phyloP scores from a whole-genome alignment of 2,797 vertebrate species.

The Hephaestus fuliginosus region DNA sequence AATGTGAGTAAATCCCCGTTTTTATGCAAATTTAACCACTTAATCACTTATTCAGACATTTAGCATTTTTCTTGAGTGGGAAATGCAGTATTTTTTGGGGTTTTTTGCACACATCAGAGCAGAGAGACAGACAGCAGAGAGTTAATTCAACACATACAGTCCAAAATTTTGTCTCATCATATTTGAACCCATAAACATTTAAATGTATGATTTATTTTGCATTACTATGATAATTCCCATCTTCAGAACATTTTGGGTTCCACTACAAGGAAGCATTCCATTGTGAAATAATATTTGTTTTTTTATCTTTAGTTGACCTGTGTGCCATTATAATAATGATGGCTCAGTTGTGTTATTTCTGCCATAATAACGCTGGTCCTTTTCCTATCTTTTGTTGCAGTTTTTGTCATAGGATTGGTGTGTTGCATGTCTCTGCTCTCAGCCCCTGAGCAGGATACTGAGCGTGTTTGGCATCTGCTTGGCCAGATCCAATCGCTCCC shows the following conservation, averaged over 20 bases:
- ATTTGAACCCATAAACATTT: neutral
- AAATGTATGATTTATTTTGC: neutral
- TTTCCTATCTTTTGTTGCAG: slow-evolving; percentile 37
- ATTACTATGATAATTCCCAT: neutral
- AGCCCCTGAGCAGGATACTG: slow-evolving; percentile 63
- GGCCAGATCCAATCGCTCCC: slow-evolving; percentile 77
- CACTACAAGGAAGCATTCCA: neutral
- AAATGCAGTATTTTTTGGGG: neutral
- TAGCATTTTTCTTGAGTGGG: neutral
- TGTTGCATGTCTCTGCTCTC: slow-evolving; percentile 63
- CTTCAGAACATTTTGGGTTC: neutral
- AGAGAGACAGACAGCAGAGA: neutral
- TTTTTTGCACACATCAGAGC: neutral
- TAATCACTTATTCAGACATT: neutral
- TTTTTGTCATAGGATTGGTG: slow-evolving; percentile 43
- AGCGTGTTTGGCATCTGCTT: slow-evolving; percentile 83
- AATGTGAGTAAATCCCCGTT: neutral
- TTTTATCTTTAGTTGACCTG: neutral
- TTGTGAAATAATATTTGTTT: neutral
- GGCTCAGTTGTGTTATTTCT: slow-evolving; percentile 16
- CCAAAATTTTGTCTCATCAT: neutral
- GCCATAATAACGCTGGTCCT: slow-evolving; percentile 25
- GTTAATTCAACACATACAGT: neutral
- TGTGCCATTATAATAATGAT: slow-evolving; percentile 30
- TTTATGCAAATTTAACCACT: neutral